Base-by-base conservation (phyloP, 2,888 invertebrate genomes). In the Cataglyphis rosenhaueri region DNA sequence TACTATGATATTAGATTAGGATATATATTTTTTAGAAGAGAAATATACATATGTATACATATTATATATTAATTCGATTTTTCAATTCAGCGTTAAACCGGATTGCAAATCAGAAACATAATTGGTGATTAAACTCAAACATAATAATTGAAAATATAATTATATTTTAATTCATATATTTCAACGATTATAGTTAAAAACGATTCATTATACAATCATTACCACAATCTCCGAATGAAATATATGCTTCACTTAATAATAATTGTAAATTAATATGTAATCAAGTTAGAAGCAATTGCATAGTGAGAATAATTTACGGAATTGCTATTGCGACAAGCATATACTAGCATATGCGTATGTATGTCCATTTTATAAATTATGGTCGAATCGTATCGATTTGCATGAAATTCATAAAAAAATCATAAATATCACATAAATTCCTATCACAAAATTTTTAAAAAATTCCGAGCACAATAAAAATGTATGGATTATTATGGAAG, bases 191-290 rank as follows among this genome's bases (percentile, higher is more conserved):
- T 79, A 70, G 59, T 79, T 79, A 68, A 21, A 21, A 21, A 79
- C 78, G 78, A 44, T 68, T 78, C 38, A 68, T 79, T 79, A 78
- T 68, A 59, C 21, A 21, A 21, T 21, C 21, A 48, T 68, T 59
- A 70, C 44, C 59, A 70, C 68, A 70, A 79, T 70, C 59, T 79
- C 59, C 18, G 25, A 78, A 68, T 78, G 44, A 79, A 79, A 79
- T 79, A 35, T 59, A 61, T 70, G 70, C 59, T 44, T 25, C 68
- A 68, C 78, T 68, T 78, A 68, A 68, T 44, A 61, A 68, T 78
- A 78, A 79, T 79, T 79, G 61, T 70, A 79, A 70, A 79, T 79
- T 79, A 79, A 79, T 79, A 70, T 79, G 44, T 79, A 79, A 79
- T 79, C 70, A 79, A 70, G 59, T 79, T 79, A 70, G 78, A 79